Percentiles rank a stretch among this genome's conserved stretches.
phyloP scores from a whole-genome alignment of 2,797 vertebrate species.

The Trachurus trachurus region DNA sequence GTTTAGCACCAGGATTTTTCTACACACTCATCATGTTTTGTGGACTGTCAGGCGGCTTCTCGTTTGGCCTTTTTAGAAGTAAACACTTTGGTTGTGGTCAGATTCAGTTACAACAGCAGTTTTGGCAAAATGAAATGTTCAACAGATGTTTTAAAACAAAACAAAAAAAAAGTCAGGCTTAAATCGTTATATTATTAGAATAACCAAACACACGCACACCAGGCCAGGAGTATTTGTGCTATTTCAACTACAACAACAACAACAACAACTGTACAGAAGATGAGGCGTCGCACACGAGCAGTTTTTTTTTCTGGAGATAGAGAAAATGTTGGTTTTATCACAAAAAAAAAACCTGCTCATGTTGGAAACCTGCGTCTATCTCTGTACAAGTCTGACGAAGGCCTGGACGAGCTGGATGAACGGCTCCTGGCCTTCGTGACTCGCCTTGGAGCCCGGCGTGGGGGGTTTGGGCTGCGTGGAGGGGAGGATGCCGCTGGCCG shows the following conservation, averaged over 20 bases:
- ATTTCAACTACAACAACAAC: constrained; percentile 10
- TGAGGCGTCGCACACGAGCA: constrained; percentile 1
- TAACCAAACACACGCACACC: constrained; percentile 33
- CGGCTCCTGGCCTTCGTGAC: constrained; percentile 94
- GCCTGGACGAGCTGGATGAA: constrained; percentile 97
- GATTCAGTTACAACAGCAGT: constrained; percentile 26
- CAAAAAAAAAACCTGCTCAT: background rate
- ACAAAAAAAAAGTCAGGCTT: constrained; percentile 13
- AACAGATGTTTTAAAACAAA: background rate
- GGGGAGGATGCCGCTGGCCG: constrained; percentile 89
- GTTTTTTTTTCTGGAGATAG: constrained; percentile 11
- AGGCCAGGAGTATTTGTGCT: constrained; percentile 16
- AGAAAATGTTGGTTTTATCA: constrained; percentile 10
- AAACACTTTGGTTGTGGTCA: constrained; percentile 55
- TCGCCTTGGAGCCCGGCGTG: constrained; percentile 86
- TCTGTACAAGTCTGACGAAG: constrained; percentile 94
- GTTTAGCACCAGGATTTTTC: constrained; percentile 53
- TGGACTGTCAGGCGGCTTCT: constrained; percentile 36
- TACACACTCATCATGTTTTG: background rate
- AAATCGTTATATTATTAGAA: constrained; percentile 7
- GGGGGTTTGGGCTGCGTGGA: constrained; percentile 90
- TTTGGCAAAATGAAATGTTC: constrained; percentile 52
- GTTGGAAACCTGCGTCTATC: constrained; percentile 85
- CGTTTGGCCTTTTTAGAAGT: constrained; percentile 14
- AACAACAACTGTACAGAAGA: constrained; percentile 14